Evolutionary conservation across 2,888 invertebrate genomes (phyloP), one percentile per base, ranked within the genome.

Genomic region (Tribolium freemani): DNA sequence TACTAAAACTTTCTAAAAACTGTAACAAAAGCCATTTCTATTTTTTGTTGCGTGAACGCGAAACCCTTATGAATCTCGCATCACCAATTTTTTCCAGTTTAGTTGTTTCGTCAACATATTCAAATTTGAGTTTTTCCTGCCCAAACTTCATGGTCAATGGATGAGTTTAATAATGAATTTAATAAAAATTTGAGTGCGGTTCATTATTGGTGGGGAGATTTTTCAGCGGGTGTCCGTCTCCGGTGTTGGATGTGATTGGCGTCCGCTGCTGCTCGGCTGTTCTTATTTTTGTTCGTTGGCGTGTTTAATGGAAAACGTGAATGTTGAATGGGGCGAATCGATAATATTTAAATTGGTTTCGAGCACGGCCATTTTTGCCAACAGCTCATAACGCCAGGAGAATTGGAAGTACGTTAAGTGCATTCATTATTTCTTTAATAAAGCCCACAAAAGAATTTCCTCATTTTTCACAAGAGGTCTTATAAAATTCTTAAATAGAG

Each of bases 381-480:
- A 57, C 69, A 69, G 69, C 53, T 69, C 60, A 60, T 51, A 31
- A 44, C 64, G 56, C 26, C 46, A 11, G 56, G 30, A 72, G 63
- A 72, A 75, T 75, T 75, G 75, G 71, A 71, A 71, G 69, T 64
- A 75, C 72, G 72, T 72, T 74, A 69, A 75, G 67, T 74, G 75
- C 75, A 74, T 72, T 74, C 73, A 75, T 75, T 75, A 75, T 75
- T 74, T 74, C 70, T 75, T 70, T 74, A 75, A 75, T 74, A 72
- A 74, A 68, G 64, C 60, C 71, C 71, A 67, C 75, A 69, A 72
- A 75, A 73, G 70, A 75, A 73, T 73, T 56, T 67, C 44, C 69
- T 61, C 75, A 58, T 69, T 72, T 75, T 72, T 71, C 70, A 70
- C 21, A 61, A 69, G 67, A 66, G 67, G 48, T 70, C 70, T 60